Evolutionary conservation across 2,888 invertebrate genomes (phyloP).

Genomic region (Callimorpha dominula): DNA sequence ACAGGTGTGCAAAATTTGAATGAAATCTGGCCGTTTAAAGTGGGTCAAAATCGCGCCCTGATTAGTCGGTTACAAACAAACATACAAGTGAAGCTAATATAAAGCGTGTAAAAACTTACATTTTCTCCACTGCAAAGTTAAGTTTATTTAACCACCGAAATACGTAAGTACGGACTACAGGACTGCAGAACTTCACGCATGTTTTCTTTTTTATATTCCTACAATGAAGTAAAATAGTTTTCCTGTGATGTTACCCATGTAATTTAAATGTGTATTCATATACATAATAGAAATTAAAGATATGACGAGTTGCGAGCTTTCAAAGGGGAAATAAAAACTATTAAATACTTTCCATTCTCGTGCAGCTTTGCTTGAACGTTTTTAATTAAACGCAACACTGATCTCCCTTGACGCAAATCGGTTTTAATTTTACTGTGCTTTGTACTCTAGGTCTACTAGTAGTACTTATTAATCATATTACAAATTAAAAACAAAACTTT

Average conservation of each 20-base stretch:
- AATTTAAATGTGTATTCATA: constrained; percentile 7
- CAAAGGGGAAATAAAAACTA: constrained; percentile 41
- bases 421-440: neutral
- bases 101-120: too few relatives aligned
- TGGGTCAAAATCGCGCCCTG: too few relatives aligned
- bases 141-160: neutral
- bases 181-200: neutral
- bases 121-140: too few relatives aligned
- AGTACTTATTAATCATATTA: too few relatives aligned
- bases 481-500: too few relatives aligned
- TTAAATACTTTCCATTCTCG: constrained; percentile 52
- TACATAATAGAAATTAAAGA: constrained; percentile 33
- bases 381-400: constrained; percentile 65
- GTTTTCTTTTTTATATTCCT: neutral
- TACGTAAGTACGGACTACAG: neutral
- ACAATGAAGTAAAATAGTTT: neutral
- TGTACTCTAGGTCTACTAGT: neutral
- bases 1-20: too few relatives aligned
- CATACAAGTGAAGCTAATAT: too few relatives aligned
- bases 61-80: too few relatives aligned
- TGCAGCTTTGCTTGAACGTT: constrained; percentile 57
- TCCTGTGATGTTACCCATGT: neutral
- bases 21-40: too few relatives aligned
- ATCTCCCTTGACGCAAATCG: constrained; percentile 29
- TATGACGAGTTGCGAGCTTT: constrained; percentile 41